A percentile compares a stretch with the other conserved stretches of the same genome.
phyloP scores from a whole-genome alignment of 1,140 invertebrate genomes.

The Magallana ariakensis region DNA sequence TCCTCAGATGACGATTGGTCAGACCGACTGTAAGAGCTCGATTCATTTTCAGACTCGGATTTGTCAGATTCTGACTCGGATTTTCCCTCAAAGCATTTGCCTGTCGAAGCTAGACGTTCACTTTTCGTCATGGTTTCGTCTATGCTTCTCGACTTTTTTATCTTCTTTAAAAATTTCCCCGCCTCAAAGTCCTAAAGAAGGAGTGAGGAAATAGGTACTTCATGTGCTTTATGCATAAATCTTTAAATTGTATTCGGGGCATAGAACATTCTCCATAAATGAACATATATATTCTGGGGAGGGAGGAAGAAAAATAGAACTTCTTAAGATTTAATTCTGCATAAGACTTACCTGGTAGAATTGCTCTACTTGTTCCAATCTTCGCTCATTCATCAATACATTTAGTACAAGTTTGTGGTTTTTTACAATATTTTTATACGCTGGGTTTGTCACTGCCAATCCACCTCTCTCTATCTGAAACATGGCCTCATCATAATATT shows the following conservation, averaged over 20 bases:
- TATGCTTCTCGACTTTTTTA: background rate
- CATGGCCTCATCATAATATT: background rate
- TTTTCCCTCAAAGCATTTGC: background rate
- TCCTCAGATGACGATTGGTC: background rate
- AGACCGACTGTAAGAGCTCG: background rate
- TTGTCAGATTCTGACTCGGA: background rate
- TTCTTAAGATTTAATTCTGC: background rate
- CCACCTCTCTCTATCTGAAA: slow-evolving; percentile 1
- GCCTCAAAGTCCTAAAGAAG: background rate
- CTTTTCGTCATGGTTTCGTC: slow-evolving; percentile 19
- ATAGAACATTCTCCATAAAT: no score
- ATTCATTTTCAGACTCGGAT: background rate
- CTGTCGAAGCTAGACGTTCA: slow-evolving; percentile 6
- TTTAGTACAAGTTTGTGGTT: background rate
- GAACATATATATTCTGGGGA: no score
- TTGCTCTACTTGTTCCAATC: background rate
- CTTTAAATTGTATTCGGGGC: no score
- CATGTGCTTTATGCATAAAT: background rate
- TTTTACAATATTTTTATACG: background rate
- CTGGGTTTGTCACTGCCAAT: background rate
- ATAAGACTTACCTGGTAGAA: background rate
- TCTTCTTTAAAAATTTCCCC: background rate
- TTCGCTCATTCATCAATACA: background rate
- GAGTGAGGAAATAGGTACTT: no score
- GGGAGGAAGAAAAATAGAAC: no score